phyloP scores from a whole-genome alignment of 2,888 invertebrate genomes.

The Brachycybe producta region DNA sequence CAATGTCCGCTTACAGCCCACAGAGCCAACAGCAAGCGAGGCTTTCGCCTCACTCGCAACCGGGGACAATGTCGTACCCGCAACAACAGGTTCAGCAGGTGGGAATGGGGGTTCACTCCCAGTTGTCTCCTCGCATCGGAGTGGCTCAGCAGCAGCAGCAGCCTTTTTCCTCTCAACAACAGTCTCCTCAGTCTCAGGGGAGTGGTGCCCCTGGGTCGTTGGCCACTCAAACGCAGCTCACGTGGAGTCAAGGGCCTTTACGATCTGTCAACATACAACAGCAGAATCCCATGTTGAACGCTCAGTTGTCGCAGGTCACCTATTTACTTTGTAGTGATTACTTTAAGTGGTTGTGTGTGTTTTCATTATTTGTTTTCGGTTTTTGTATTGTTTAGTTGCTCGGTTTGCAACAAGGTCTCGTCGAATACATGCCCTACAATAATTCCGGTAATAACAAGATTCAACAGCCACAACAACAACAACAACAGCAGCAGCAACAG shows the following conservation, averaged over 20 bases:
- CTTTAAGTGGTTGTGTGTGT: not conserved
- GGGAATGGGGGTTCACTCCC: conserved; percentile 24
- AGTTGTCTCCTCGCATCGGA: conserved; percentile 40
- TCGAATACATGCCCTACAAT: not conserved
- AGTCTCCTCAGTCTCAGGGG: conserved; percentile 17
- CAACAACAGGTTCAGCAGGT: conserved; percentile 31
- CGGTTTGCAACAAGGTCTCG: conserved; percentile 5
- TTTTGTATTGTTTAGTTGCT: not conserved
- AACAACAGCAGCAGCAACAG: conserved; percentile 17
- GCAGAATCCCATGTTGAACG: conserved; percentile 79
- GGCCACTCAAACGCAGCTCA: not conserved
- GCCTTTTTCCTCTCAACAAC: conserved; percentile 16
- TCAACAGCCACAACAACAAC: conserved; percentile 10
- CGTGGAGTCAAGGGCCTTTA: conserved; percentile 4
- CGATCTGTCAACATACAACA: conserved; percentile 23
- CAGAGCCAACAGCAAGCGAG: conserved; percentile 22
- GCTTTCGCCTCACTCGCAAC: conserved; percentile 24
- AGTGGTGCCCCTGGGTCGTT: not conserved
- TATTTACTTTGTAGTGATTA: not conserved
- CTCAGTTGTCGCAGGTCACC: conserved; percentile 48
- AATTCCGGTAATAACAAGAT: conserved; percentile 1
- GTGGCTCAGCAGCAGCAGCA: conserved; percentile 43
- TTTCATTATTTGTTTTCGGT: not conserved
- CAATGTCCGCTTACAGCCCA: conserved; percentile 18
- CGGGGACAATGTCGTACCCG: conserved; percentile 27